Percentiles rank a stretch among this genome's conserved stretches.
Conservation (phyloP, 2,113 vertebrate species). For the Amazona guildingii region DNA sequence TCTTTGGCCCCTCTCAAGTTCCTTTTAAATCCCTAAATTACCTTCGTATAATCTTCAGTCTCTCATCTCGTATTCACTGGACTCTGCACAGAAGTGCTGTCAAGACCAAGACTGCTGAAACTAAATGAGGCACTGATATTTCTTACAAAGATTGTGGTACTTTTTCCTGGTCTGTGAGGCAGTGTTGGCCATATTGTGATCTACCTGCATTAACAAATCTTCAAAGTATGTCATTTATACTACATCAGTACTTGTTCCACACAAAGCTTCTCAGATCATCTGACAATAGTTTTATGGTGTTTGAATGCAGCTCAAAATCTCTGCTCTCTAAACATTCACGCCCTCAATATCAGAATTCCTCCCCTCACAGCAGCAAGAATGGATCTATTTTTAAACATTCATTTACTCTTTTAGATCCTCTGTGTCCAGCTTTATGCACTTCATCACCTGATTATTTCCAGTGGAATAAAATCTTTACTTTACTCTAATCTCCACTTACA, state of each 20-base stretch:
- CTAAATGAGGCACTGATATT: neutral
- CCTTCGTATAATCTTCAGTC: slow-evolving; percentile 22
- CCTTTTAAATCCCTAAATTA: slow-evolving; percentile 58
- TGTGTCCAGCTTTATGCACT: neutral
- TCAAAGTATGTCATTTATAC: neutral
- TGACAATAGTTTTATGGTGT: neutral
- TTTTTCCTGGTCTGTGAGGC: neutral
- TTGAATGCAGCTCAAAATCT: neutral
- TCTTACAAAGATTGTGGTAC: neutral
- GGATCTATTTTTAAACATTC: slow-evolving; percentile 1
- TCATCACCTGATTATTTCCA: slow-evolving; percentile 22
- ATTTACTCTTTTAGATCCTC: neutral
- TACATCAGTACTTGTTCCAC: neutral
- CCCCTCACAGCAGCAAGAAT: neutral
- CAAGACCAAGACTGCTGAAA: neutral
- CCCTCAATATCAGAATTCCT: neutral
- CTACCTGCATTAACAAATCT: neutral
- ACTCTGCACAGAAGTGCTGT: neutral
- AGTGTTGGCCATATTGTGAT: neutral
- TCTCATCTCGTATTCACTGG: slow-evolving; percentile 12
- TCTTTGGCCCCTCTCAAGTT: slow-evolving; percentile 37
- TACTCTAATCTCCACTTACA: neutral
- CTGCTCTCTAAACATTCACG: neutral
- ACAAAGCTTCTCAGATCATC: neutral
- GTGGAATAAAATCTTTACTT: slow-evolving; percentile 11